Base-by-base conservation (phyloP, 2,797 vertebrate genomes). In the Vespertilio murinus region DNA sequence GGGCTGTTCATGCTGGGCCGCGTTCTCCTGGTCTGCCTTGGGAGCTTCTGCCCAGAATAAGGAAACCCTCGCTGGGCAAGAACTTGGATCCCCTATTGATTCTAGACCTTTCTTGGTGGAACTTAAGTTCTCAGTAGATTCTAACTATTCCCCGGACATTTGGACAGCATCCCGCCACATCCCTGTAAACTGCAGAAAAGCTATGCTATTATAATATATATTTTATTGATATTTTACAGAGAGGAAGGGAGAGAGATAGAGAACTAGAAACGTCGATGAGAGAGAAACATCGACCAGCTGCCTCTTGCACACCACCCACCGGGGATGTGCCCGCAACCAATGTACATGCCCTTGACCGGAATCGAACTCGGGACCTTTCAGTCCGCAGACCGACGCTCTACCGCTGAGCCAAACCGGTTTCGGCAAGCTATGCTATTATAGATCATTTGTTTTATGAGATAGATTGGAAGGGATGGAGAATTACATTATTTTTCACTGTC, bases 391-490 rank as follows among this genome's bases (percentile, higher is more conserved):
- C 42, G 42, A 42, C 42, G 8, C 42, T 42, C 42, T 42, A 42
- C 42, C 42, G 10, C 42, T 42, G 42, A 42, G 42, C 42, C 42
- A 42, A 42, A 42, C 42, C 9, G 42, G 42, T 10, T 42, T 42
- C 2, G 10, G 42, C n/a, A n/a, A n/a, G n/a, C n/a, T n/a, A n/a
- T n/a, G n/a, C n/a, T n/a, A n/a, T n/a, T n/a, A n/a, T n/a, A n/a
- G n/a, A n/a, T n/a, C n/a, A n/a, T n/a, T n/a, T n/a, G 40, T 35
- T 95, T 75, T 79, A n/a, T 93, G 77, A 45, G 61, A 52, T 84
- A 95, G 80, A 49, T 45, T 88, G 56, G n/a, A 93, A 86, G 40
- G 83, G 87, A 89, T 89, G 14, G 30, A 40, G 12, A 91, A 89
- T n/a, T 87, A 54, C 4, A 47, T 94, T 74, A 90, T 81, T 90